Base-by-base conservation (phyloP, 2,113 vertebrate genomes). In the Amphiprion ocellaris region DNA sequence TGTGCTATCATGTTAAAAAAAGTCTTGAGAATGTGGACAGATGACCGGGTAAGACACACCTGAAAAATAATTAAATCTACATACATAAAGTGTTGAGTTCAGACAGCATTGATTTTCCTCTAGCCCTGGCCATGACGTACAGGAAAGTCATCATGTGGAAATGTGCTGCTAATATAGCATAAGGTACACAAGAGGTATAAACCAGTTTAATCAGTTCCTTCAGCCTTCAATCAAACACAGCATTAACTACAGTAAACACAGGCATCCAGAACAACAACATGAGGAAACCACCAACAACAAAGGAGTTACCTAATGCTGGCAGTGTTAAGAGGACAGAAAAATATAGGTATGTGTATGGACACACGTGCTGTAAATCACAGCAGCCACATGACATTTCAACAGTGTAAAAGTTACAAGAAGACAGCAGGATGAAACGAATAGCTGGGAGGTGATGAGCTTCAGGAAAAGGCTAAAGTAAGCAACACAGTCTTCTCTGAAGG, bases 291-390 rank as follows among this genome's bases (percentile, higher is more conserved):
- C 5, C 10, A 37, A 53, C 64, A 75, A 39, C 39, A 79, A 24
- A 5, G 47, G 16, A 11, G 39, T 10, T 0, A 5, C 33, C 14
- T 14, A 63, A 54, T 16, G 10, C 49, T 17, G 53, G 9, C 47
- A 33, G 49, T 44, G 33, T 19, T 15, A 33, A 52, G 10, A 21
- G 53, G 24, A 19, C n/a, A 41, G 50, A 23, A 11, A 33, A 5
- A 47, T 6, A 44, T 0, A 26, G 66, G 44, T 58, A 74, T 0
- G 10, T 74, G 65, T 8, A 21, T 5, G 30, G 39, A 67, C 66
- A 67, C 28, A 49, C 58, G 30, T 72, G 69, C 28, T 53, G 30
- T 54, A 66, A 81, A 70, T 60, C 33, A 77, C 30, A 59, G 46
- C 23, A 46, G 54, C 46, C 16, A 23, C 1, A n/a, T 30, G 37